Evolutionary conservation across 2,113 vertebrate species (phyloP), one percentile per base, ranked within the genome.

Genomic region (Pimephales promelas): DNA sequence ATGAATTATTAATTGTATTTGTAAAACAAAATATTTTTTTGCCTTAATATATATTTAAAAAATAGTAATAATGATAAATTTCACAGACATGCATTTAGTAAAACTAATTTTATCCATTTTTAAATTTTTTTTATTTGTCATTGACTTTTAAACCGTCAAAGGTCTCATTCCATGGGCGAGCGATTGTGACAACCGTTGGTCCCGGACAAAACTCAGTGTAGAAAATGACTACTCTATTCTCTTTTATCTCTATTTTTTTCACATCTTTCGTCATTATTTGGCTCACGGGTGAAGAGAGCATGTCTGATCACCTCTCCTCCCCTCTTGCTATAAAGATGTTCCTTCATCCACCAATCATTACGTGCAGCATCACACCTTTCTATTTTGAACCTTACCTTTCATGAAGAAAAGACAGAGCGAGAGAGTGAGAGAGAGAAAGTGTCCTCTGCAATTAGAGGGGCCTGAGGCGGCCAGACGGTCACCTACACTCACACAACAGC

Each of bases 381-480:
- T 68, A 80, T 70, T 70, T 52, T 11, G 49, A 66, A 18, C 18
- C 59, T 62, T 40, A 14, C 18, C 5, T 45, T 82, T 81, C 57
- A 71, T 28, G 22, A 82, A 56, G 34, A 81, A 47, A 80, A 34
- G 56, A 56, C 45, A 76, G 43, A 40, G 13, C 26, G 16, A 71
- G 14, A 59, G 47, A 71, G n/a, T n/a, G 61, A 22, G 10, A 52
- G 49, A 24, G 78, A n/a, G 24, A 80, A 11, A 66, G 78, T 34
- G 71, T 73, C 57, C 36, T 47, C 34, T 75, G 62, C 62, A 81
- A 87, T 87, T 76, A 81, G 31, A 77, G n/a, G 4, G 74, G 71
- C 54, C 31, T 16, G 36, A 40, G 45, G 71, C 43, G 18, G 20
- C 61, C 54, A 13, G 49, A 47, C 45, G 22, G 20, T 83, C 75